Evolutionary conservation across 2,113 vertebrate genomes (phyloP).

Genomic region (Ranitomeya variabilis): DNA sequence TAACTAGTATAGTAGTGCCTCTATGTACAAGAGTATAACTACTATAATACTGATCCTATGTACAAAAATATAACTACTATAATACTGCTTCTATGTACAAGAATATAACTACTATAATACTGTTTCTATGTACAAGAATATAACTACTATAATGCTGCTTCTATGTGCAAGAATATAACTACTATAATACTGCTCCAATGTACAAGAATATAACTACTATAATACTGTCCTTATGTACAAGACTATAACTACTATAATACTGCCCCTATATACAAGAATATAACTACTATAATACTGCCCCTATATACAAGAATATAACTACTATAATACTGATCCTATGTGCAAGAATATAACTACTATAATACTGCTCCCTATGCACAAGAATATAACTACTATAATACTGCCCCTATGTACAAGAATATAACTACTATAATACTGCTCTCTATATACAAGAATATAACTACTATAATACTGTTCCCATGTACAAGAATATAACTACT

Average conservation of each 20-base stretch:
- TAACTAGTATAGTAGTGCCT: neutral
- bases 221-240: neutral
- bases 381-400: too few relatives aligned
- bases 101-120: too few relatives aligned
- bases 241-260: neutral
- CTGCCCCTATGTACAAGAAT: neutral
- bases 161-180: neutral
- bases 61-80: too few relatives aligned
- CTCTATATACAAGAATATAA: neutral
- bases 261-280: neutral
- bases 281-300: neutral
- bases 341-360: too few relatives aligned
- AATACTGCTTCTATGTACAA: too few relatives aligned
- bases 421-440: slow-evolving; percentile 7
- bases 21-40: too few relatives aligned
- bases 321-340: too few relatives aligned
- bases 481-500: neutral
- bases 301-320: neutral
- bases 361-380: too few relatives aligned
- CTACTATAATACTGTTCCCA: neutral
- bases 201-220: slow-evolving; percentile 10
- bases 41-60: neutral
- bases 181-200: neutral
- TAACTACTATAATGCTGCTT: neutral
- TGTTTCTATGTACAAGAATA: neutral